Percentiles rank a stretch among this genome's conserved stretches.
phyloP scores from a whole-genome alignment of 2,797 vertebrate species.

The Lagocephalus sceleratus region DNA sequence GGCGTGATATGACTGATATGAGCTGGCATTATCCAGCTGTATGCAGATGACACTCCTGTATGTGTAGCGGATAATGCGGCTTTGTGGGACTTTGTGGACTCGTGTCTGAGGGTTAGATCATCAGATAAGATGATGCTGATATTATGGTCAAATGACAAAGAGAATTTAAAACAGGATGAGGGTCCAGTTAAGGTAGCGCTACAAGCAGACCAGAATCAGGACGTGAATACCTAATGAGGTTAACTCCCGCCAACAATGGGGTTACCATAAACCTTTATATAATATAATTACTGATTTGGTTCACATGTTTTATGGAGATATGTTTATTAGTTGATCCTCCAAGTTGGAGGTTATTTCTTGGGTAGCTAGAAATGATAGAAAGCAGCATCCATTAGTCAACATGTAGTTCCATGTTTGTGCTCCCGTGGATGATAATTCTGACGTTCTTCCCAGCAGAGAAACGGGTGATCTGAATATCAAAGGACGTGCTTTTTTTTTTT shows the following conservation, averaged over 20 bases:
- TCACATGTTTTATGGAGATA: constrained; percentile 21
- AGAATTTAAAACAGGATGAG: background rate
- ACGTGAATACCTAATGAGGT: constrained; percentile 40
- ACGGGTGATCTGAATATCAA: constrained; percentile 69
- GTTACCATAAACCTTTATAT: constrained; percentile 29
- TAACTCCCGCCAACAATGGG: constrained; percentile 44
- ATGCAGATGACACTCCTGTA: constrained; percentile 11
- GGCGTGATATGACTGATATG: constrained; percentile 48
- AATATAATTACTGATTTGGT: constrained; percentile 31
- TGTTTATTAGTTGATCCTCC: background rate
- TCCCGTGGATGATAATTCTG: constrained; percentile 33
- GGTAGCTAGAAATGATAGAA: constrained; percentile 11
- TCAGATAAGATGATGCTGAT: constrained; percentile 36
- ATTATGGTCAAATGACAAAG: constrained; percentile 1
- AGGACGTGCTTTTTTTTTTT: constrained; percentile 32
- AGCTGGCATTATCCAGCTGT: constrained; percentile 39
- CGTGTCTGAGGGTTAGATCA: constrained; percentile 4
- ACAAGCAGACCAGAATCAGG: background rate
- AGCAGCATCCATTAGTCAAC: constrained; percentile 31
- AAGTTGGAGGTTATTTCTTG: constrained; percentile 9
- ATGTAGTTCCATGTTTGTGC: constrained; percentile 43
- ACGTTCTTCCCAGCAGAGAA: constrained; percentile 33
- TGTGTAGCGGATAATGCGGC: constrained; percentile 23
- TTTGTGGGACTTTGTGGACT: constrained; percentile 5
- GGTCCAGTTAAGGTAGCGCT: constrained; percentile 16